phyloP scores from a whole-genome alignment of 2,888 invertebrate species.

The Epinotia brunnichana region DNA sequence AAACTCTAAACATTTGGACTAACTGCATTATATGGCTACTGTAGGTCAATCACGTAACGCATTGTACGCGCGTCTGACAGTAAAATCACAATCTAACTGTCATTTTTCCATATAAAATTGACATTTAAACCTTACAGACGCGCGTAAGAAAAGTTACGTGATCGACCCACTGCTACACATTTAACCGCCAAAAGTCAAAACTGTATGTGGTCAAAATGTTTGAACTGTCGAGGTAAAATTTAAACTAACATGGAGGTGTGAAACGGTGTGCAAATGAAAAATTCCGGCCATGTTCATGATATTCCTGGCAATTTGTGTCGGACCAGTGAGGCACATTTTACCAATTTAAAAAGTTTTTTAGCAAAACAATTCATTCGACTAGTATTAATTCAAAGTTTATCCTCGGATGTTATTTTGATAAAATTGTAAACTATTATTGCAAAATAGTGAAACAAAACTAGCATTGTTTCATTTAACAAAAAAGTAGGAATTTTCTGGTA shows the following conservation, averaged over 20 bases:
- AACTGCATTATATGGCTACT: conserved; percentile 32
- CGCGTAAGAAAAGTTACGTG: no score
- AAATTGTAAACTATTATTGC: not conserved
- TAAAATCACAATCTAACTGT: no score
- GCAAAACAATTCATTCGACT: conserved; percentile 45
- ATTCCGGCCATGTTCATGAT: conserved; percentile 73
- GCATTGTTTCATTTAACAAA: not conserved
- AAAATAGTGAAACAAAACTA: not conserved
- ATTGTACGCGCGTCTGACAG: no score
- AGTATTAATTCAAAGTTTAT: not conserved
- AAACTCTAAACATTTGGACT: conserved; percentile 6
- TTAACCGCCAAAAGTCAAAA: conserved; percentile 28
- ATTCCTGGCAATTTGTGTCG: conserved; percentile 74
- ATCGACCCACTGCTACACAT: no score
- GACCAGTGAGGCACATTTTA: conserved; percentile 51
- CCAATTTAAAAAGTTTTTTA: conserved; percentile 44
- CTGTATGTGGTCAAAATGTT: conserved; percentile 53
- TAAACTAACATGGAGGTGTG: conserved; percentile 74
- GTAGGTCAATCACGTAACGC: no score
- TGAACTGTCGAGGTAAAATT: conserved; percentile 64
- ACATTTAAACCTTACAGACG: no score
- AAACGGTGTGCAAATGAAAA: conserved; percentile 78
- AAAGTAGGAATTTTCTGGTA: no score
- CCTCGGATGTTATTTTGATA: not conserved
- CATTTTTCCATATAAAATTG: no score